Evolutionary conservation across 2,888 invertebrate genomes (phyloP).

Genomic region (Melieria omissa): DNA sequence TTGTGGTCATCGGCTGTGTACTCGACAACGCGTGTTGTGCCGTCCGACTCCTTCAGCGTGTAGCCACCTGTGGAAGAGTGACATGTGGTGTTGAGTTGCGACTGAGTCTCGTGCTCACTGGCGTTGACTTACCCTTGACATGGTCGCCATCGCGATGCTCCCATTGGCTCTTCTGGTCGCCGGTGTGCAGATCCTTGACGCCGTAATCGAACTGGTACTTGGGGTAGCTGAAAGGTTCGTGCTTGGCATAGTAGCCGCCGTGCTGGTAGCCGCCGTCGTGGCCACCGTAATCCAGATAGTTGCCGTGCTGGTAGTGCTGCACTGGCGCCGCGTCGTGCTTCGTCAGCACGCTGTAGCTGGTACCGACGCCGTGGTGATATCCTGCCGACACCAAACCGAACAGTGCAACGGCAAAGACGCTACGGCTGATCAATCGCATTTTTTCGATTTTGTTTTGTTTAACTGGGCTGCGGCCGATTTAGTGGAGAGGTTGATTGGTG

Average conservation of each 20-base stretch:
- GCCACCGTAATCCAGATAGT: slow-evolving; percentile 33
- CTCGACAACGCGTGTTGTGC: slow-evolving; percentile 68
- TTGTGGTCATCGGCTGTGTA: slow-evolving; percentile 68
- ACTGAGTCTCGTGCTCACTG: too few species aligned
- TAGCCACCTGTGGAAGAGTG: slow-evolving; percentile 57
- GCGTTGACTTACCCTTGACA: slow-evolving; percentile 63
- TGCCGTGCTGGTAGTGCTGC: slow-evolving; percentile 28
- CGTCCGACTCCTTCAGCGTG: slow-evolving; percentile 68
- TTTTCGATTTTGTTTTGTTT: neutral
- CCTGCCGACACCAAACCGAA: slow-evolving; percentile 5
- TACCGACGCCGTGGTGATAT: slow-evolving; percentile 16
- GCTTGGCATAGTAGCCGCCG: slow-evolving; percentile 50
- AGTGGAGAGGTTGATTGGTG: too few species aligned
- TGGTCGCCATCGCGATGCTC: slow-evolving; percentile 69
- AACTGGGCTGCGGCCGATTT: too few species aligned
- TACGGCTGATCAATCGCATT: slow-evolving; percentile 9
- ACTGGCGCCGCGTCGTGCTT: slow-evolving; percentile 11
- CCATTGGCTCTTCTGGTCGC: slow-evolving; percentile 68
- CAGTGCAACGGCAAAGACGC: neutral
- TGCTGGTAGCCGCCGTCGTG: slow-evolving; percentile 46
- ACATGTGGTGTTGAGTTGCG: neutral
- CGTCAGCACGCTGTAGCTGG: slow-evolving; percentile 15
- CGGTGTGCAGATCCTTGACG: slow-evolving; percentile 68
- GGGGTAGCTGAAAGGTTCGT: slow-evolving; percentile 67
- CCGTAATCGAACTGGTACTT: slow-evolving; percentile 68